Percentiles rank a stretch among this genome's conserved stretches.
Conservation (phyloP, 2,888 invertebrate genomes). For the Gymnoscelis rufifasciata region DNA sequence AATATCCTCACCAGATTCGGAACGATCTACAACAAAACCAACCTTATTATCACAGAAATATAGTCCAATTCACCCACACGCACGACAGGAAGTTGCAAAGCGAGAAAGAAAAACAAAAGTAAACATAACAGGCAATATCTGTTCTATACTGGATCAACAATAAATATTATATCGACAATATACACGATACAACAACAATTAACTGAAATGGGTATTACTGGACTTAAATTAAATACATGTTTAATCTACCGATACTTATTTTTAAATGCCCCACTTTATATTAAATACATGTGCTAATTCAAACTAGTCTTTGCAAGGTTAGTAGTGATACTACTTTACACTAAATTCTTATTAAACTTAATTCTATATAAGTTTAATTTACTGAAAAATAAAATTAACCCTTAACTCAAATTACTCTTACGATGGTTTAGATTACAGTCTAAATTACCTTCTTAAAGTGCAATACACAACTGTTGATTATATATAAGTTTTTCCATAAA, state of each 20-base stretch:
- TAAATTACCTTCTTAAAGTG: conserved; percentile 13
- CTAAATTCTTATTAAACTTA: too few species aligned
- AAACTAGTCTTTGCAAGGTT: conserved; percentile 21
- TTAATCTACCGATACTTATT: conserved; percentile 10
- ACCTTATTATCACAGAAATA: conserved; percentile 27
- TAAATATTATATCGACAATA: conserved; percentile 15
- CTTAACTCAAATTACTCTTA: neutral
- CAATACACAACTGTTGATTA: conserved; percentile 16
- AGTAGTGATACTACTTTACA: conserved; percentile 12
- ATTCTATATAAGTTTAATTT: neutral
- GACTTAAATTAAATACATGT: conserved; percentile 2
- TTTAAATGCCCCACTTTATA: conserved; percentile 15
- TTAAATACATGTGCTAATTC: conserved; percentile 30
- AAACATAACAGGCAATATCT: conserved; percentile 34
- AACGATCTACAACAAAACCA: conserved; percentile 88
- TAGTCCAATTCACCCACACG: conserved; percentile 34
- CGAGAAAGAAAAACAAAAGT: conserved; percentile 32
- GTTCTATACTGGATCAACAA: conserved; percentile 32
- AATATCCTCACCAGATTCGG: conserved; percentile 98
- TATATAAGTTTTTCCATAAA: conserved; percentile 22
- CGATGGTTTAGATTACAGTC: neutral
- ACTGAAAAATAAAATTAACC: neutral
- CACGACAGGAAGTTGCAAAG: conserved; percentile 50
- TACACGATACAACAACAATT: conserved; percentile 27
- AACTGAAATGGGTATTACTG: conserved; percentile 3